Evolutionary conservation across 1,140 invertebrate genomes (phyloP).

Genomic region (Tetragonula clypearis): DNA sequence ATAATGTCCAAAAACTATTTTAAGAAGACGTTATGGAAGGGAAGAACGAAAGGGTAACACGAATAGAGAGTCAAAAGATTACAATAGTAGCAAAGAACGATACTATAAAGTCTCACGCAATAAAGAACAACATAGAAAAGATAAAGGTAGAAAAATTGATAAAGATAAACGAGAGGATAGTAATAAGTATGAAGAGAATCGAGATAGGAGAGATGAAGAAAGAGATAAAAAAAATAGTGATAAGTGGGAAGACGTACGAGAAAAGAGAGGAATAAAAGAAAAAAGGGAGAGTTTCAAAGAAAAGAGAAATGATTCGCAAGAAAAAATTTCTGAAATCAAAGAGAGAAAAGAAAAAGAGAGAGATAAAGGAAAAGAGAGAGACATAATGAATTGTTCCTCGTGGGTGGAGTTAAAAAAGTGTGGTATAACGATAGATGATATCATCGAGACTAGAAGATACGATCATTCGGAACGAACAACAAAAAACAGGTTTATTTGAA

Average conservation of each 20-base stretch:
- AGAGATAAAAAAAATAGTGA: slow-evolving; percentile 60
- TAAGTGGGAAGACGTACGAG: slow-evolving; percentile 51
- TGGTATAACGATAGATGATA: slow-evolving; percentile 70
- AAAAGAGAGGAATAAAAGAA: slow-evolving; percentile 49
- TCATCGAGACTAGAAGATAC: slow-evolving; percentile 62
- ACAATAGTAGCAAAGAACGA: slow-evolving; percentile 61
- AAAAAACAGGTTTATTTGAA: slow-evolving; percentile 67
- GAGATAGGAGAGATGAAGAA: slow-evolving; percentile 56
- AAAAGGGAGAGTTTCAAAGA: slow-evolving; percentile 61
- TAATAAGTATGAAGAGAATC: slow-evolving; percentile 55
- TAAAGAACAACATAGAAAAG: slow-evolving; percentile 64
- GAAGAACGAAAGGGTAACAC: slow-evolving; percentile 60
- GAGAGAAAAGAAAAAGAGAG: slow-evolving; percentile 62
- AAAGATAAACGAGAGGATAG: slow-evolving; percentile 62
- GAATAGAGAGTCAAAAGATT: slow-evolving; percentile 46
- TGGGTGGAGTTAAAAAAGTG: slow-evolving; percentile 74
- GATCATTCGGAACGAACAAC: slow-evolving; percentile 63
- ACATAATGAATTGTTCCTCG: slow-evolving; percentile 64
- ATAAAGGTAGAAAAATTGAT: slow-evolving; percentile 67
- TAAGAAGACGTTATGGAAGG: slow-evolving; percentile 53
- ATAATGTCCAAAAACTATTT: slow-evolving; percentile 24
- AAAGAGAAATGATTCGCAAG: slow-evolving; percentile 45
- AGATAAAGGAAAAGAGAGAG: slow-evolving; percentile 68
- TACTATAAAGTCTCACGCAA: slow-evolving; percentile 60
- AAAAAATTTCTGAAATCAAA: slow-evolving; percentile 20